Conservation (phyloP, 2,113 vertebrate genomes). For the Sardina pilchardus region DNA sequence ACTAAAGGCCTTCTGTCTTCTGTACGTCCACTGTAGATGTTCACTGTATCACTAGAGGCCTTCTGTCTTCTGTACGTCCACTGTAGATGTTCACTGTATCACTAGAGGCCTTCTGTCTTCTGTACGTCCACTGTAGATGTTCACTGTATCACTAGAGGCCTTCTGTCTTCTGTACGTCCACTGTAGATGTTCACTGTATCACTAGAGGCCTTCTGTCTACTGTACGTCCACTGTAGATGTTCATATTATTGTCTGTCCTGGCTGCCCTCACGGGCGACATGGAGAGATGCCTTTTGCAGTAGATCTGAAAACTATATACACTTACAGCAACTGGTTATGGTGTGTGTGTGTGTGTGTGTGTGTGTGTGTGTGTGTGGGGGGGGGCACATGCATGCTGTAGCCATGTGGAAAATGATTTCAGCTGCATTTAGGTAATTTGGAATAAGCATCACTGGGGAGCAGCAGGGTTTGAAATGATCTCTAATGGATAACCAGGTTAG, state of each 20-base stretch:
- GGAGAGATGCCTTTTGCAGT: too few relatives aligned
- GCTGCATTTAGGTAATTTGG: not conserved
- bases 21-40: not conserved
- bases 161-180: not conserved
- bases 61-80: not conserved
- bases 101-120: not conserved
- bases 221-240: not conserved
- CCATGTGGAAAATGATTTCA: not conserved
- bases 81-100: not conserved
- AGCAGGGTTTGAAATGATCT: conserved; percentile 35
- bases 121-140: not conserved
- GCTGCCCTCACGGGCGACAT: too few relatives aligned
- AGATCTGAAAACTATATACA: too few relatives aligned
- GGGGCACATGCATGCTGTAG: not conserved
- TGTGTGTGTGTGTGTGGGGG: not conserved
- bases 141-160: not conserved
- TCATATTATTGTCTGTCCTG: too few relatives aligned
- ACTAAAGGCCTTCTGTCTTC: not conserved
- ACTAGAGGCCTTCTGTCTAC: not conserved
- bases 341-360: not conserved
- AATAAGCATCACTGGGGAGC: not conserved
- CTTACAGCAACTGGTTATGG: too few relatives aligned
- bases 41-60: not conserved
- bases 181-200: not conserved
- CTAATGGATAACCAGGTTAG: conserved; percentile 34